Conservation (phyloP, 1,140 invertebrate species). For the Zaprionus vittiger region DNA sequence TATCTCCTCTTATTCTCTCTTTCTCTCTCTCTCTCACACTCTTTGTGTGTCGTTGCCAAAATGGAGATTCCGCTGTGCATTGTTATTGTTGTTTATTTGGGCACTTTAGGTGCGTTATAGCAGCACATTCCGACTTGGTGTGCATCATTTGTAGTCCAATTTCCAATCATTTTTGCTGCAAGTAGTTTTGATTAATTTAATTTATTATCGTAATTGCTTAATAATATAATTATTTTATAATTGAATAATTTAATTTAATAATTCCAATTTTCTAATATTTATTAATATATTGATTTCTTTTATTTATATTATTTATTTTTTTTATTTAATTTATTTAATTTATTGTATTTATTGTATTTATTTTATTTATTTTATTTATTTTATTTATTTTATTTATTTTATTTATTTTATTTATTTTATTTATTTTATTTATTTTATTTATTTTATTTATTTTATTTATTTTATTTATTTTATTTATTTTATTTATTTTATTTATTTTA, state of each 20-base stretch:
- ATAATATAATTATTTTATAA: neutral
- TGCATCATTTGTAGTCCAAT: neutral
- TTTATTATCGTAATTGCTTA: neutral
- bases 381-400: too few relatives aligned
- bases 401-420: too few relatives aligned
- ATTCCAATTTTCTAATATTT: neutral
- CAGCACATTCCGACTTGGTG: neutral
- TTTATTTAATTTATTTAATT: too few relatives aligned
- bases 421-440: too few relatives aligned
- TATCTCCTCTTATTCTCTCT: neutral
- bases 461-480: too few relatives aligned
- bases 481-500: too few relatives aligned
- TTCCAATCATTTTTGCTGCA: too few relatives aligned
- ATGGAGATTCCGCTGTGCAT: slow-evolving; percentile 8
- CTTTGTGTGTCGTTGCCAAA: slow-evolving; percentile 5
- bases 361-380: too few relatives aligned
- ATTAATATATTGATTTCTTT: too few relatives aligned
- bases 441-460: too few relatives aligned
- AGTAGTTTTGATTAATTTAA: neutral
- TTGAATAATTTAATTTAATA: neutral
- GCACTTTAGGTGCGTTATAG: neutral
- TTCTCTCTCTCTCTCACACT: neutral
- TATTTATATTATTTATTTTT: too few relatives aligned
- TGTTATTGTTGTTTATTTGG: slow-evolving; percentile 5
- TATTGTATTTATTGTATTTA: too few relatives aligned